phyloP scores from a whole-genome alignment of 92 coral and sea anemone genomes.

The Siderastrea radians region DNA sequence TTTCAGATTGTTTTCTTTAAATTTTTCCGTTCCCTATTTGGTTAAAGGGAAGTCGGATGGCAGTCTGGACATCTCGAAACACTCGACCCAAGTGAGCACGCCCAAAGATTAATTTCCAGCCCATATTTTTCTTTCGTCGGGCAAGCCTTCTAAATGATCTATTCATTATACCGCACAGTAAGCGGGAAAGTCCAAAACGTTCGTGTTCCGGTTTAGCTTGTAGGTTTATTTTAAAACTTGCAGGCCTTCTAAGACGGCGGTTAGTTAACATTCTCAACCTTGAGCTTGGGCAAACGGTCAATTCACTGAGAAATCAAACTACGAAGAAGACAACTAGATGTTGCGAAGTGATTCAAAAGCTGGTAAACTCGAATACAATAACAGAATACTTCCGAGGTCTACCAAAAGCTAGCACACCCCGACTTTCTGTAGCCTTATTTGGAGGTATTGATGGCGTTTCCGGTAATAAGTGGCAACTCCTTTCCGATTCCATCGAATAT shows the following conservation, averaged over 20 bases:
- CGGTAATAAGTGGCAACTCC: slow-evolving; percentile 36
- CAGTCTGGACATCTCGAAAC: background rate
- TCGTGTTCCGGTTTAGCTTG: slow-evolving; percentile 32
- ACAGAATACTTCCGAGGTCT: background rate
- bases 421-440: slow-evolving; percentile 11
- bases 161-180: background rate
- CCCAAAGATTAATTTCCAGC: background rate
- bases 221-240: background rate
- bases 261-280: background rate
- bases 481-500: slow-evolving; percentile 33
- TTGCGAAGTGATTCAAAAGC: too few relatives aligned
- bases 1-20: background rate
- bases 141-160: background rate
- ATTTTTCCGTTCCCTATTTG: slow-evolving; percentile 9
- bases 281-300: background rate
- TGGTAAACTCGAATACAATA: too few relatives aligned
- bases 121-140: background rate
- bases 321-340: too few relatives aligned
- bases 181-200: slow-evolving; percentile 16
- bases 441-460: slow-evolving; percentile 11
- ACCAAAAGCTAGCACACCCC: slow-evolving; percentile 3
- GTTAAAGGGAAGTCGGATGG: slow-evolving; percentile 2
- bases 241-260: background rate
- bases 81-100: background rate
- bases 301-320: background rate